Conservation (phyloP, 2,797 vertebrate genomes). For the Etheostoma perlongum region DNA sequence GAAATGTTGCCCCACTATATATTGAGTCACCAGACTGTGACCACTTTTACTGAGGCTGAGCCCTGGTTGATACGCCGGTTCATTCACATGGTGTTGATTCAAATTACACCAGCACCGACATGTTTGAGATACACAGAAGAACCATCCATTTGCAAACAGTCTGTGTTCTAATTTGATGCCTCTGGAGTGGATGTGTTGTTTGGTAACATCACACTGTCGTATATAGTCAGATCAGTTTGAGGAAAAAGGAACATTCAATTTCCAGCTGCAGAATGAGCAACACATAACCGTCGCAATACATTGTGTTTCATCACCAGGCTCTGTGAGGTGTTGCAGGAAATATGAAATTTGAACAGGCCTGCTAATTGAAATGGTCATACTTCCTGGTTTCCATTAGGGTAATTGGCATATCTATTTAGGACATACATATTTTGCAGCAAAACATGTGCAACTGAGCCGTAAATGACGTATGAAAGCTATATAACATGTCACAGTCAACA, state of each 20-base stretch:
- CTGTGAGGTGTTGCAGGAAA: slow-evolving; percentile 75
- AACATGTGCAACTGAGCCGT: slow-evolving; percentile 74
- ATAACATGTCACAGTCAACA: slow-evolving; percentile 38
- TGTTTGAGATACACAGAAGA: slow-evolving; percentile 54
- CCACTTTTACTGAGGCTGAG: slow-evolving; percentile 37
- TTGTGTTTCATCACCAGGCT: slow-evolving; percentile 69
- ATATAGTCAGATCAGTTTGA: slow-evolving; percentile 60
- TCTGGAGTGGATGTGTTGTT: slow-evolving; percentile 46
- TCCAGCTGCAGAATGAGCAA: slow-evolving; percentile 48
- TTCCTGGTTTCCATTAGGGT: slow-evolving; percentile 79
- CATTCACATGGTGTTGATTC: slow-evolving; percentile 63
- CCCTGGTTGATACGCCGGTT: slow-evolving; percentile 24
- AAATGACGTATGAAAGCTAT: slow-evolving; percentile 75
- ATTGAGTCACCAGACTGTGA: slow-evolving; percentile 60
- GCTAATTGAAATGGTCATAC: slow-evolving; percentile 80
- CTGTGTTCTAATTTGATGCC: slow-evolving; percentile 59
- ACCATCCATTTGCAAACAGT: slow-evolving; percentile 58
- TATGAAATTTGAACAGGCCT: slow-evolving; percentile 68
- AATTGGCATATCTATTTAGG: slow-evolving; percentile 84
- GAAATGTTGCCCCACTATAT: slow-evolving; percentile 31
- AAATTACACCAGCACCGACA: slow-evolving; percentile 63
- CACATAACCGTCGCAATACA: slow-evolving; percentile 46
- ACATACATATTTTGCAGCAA: slow-evolving; percentile 75
- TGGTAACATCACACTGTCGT: slow-evolving; percentile 49
- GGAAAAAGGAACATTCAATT: slow-evolving; percentile 62